These are phyloP conservation scores for Leptothorax acervorum DNA, from an alignment of 2,888 invertebrate species.

Conservation along the genomic window DNA sequence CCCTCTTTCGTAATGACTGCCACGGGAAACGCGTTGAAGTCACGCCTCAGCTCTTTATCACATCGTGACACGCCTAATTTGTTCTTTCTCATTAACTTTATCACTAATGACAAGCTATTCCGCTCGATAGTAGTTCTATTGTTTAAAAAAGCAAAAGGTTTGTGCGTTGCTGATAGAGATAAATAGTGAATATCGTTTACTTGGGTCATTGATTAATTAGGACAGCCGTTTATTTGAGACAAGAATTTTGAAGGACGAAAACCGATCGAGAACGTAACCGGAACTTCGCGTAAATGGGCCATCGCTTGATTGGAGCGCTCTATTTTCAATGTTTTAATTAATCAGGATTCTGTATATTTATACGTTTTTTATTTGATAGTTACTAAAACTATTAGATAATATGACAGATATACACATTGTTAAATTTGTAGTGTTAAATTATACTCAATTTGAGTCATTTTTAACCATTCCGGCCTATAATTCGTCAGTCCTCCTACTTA, in stretches of 20 bases:
- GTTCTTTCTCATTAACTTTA: constrained; percentile 30
- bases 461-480: too few species aligned
- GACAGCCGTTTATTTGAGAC: background rate
- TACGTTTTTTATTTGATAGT: background rate
- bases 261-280: background rate
- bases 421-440: too few species aligned
- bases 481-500: too few species aligned
- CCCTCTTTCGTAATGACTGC: constrained; percentile 19
- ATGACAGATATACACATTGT: too few species aligned
- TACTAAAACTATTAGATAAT: background rate
- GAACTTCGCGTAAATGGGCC: background rate
- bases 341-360: background rate
- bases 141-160: background rate
- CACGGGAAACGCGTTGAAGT: constrained; percentile 33
- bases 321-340: background rate
- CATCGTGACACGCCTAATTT: constrained; percentile 37
- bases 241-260: background rate
- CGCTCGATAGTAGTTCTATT: background rate
- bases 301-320: background rate
- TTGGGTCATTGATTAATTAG: constrained; percentile 2
- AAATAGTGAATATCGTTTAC: constrained; percentile 9
- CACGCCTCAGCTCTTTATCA: constrained; percentile 40
- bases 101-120: constrained; percentile 14
- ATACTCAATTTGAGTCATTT: too few species aligned
- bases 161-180: background rate